Evolutionary conservation across 2,113 vertebrate species (phyloP).

Genomic region (Hemibagrus wyckioides): DNA sequence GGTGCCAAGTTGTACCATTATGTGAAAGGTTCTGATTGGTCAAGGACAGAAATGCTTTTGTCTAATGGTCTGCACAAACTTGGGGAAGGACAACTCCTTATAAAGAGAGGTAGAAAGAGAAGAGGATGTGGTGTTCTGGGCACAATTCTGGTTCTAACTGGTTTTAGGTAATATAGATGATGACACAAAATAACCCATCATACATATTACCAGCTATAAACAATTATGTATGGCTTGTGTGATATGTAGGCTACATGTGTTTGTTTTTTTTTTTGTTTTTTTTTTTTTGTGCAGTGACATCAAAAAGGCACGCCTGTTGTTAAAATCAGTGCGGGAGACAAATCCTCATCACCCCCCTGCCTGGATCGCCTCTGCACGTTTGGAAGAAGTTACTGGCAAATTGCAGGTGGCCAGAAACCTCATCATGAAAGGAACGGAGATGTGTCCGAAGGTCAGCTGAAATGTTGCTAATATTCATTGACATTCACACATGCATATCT

Average conservation of each 20-base stretch:
- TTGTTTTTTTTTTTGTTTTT: background rate
- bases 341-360: conserved; percentile 97
- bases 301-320: conserved; percentile 93
- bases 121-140: too few relatives aligned
- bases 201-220: background rate
- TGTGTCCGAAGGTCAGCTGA: conserved; percentile 94
- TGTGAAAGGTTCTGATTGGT: background rate
- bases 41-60: too few relatives aligned
- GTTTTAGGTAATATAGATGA: too few relatives aligned
- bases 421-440: conserved; percentile 99
- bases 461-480: background rate
- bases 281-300: conserved; percentile 80
- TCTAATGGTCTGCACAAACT: too few relatives aligned
- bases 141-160: too few relatives aligned
- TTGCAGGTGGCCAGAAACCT: conserved; percentile 95
- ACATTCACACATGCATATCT: background rate
- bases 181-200: too few relatives aligned
- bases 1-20: too few relatives aligned
- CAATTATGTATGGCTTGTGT: background rate
- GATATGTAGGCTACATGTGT: conserved; percentile 17
- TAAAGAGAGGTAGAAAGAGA: too few relatives aligned
- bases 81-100: too few relatives aligned
- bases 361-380: conserved; percentile 95
- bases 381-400: conserved; percentile 97
- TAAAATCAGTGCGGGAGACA: conserved; percentile 97